Percentiles rank a stretch among this genome's conserved stretches.
Conservation (phyloP, 2,797 vertebrate species). For the Falco peregrinus region DNA sequence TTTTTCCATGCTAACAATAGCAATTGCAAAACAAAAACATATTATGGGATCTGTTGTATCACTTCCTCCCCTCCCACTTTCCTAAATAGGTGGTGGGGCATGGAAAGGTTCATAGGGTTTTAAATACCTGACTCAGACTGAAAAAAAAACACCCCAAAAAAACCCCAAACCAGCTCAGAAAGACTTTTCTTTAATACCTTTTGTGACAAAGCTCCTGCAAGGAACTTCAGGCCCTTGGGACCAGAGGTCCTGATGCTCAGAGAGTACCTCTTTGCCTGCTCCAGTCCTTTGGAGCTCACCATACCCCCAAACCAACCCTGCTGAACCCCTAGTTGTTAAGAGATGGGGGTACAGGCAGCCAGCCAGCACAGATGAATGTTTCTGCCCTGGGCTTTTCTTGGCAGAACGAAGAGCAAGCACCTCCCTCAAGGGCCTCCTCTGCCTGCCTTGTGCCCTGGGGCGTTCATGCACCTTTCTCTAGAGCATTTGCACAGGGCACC, state of each 20-base stretch:
- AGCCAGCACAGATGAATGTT: not conserved
- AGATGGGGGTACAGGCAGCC: not conserved
- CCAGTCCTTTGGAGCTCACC: not conserved
- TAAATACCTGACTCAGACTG: not conserved
- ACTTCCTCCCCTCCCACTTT: constrained; percentile 15
- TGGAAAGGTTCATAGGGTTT: not conserved
- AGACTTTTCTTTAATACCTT: not conserved
- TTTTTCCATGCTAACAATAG: not conserved
- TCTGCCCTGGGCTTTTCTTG: not conserved
- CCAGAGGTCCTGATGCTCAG: not conserved
- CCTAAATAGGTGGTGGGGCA: not conserved
- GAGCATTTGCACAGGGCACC: not conserved
- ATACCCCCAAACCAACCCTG: not conserved
- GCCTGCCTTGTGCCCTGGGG: constrained; percentile 15
- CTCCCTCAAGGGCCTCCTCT: not conserved
- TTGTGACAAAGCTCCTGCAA: not conserved
- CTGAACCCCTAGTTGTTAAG: fast-evolving
- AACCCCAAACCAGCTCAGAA: not conserved
- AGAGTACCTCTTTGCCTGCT: not conserved
- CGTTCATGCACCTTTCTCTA: not conserved
- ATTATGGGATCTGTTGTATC: not conserved
- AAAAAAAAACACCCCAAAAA: not conserved
- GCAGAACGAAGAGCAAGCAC: not conserved
- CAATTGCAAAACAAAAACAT: not conserved
- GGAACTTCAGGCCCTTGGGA: not conserved